Conservation (phyloP, 2,888 invertebrate genomes). For the Selenia dentaria region DNA sequence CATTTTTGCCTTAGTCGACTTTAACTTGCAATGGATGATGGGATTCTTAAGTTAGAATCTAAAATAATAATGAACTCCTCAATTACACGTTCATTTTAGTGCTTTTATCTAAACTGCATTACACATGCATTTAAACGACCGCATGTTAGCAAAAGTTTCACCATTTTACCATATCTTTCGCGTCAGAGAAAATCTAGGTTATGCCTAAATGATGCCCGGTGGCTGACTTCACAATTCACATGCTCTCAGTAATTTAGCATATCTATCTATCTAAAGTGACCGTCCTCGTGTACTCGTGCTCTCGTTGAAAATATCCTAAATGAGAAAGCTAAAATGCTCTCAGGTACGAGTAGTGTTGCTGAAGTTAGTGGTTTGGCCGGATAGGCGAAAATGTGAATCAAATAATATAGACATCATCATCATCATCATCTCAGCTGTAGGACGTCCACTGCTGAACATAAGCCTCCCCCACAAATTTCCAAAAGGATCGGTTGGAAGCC, state of each 20-base stretch:
- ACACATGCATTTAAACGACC: too few relatives aligned
- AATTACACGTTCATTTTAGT: too few relatives aligned
- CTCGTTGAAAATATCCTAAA: constrained; percentile 35
- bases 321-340: constrained; percentile 39
- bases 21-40: too few relatives aligned
- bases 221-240: constrained; percentile 25
- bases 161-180: background rate
- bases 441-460: too few relatives aligned
- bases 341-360: constrained; percentile 15
- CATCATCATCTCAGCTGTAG: too few relatives aligned
- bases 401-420: too few relatives aligned
- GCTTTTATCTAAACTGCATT: too few relatives aligned
- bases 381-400: background rate
- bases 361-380: background rate
- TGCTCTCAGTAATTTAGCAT: constrained; percentile 38
- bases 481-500: too few relatives aligned
- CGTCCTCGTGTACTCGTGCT: constrained; percentile 39
- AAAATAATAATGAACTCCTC: too few relatives aligned
- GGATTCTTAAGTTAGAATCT: too few relatives aligned
- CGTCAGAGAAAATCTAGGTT: constrained; percentile 28
- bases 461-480: too few relatives aligned
- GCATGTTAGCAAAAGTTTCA: background rate
- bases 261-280: constrained; percentile 47
- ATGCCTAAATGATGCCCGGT: constrained; percentile 31
- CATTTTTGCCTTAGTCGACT: too few relatives aligned